A percentile compares a stretch with the other conserved stretches of the same genome.
phyloP scores from a whole-genome alignment of 2,888 invertebrate species.

The Andrena flavipes region DNA sequence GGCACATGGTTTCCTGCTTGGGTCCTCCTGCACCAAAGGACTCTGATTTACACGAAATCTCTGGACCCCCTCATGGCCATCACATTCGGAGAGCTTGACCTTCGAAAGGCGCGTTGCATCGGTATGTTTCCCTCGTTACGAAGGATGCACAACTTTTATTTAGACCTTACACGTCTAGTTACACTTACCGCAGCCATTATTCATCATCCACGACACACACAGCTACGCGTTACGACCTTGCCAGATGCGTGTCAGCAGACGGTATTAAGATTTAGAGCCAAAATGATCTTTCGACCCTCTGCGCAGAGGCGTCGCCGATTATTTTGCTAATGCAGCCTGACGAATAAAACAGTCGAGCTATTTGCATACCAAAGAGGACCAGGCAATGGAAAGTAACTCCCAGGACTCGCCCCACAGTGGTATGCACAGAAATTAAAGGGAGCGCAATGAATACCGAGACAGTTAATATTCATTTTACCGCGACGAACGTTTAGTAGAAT shows the following conservation, averaged over 20 bases:
- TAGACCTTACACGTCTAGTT: neutral
- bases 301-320: neutral
- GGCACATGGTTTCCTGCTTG: conserved; percentile 93
- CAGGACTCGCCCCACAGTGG: neutral
- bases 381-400: neutral
- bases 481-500: no score
- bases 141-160: neutral
- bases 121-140: conserved; percentile 85
- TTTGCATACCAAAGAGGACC: neutral
- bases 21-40: conserved; percentile 90
- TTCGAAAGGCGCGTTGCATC: conserved; percentile 92
- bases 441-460: no score
- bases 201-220: neutral
- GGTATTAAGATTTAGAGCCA: conserved; percentile 20
- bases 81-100: conserved; percentile 89
- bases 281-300: conserved; percentile 22
- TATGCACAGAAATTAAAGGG: neutral
- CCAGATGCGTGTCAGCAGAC: neutral
- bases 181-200: neutral
- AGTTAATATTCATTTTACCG: no score
- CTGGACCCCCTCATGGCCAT: conserved; percentile 84
- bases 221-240: neutral
- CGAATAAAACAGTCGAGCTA: conserved; percentile 24
- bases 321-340: neutral
- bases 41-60: conserved; percentile 87